Conservation (phyloP, 2,888 invertebrate species). For the Pheosia tremula region DNA sequence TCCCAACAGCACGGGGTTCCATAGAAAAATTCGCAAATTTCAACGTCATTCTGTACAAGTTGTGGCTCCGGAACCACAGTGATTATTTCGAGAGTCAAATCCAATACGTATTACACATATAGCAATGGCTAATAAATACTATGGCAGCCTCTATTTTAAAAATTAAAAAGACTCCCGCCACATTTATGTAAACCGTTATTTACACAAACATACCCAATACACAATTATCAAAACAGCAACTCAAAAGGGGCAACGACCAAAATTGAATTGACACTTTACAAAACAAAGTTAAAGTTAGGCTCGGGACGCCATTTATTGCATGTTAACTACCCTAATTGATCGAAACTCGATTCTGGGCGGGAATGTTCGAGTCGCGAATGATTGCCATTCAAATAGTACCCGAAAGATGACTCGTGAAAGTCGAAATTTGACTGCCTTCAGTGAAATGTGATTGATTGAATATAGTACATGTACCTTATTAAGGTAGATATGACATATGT, state of each 20-base stretch:
- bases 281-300: slow-evolving; percentile 70
- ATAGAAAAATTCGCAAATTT: too few relatives aligned
- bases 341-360: slow-evolving; percentile 61
- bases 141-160: too few relatives aligned
- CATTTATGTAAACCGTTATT: neutral
- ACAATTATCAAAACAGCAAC: slow-evolving; percentile 47
- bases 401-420: slow-evolving; percentile 44
- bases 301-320: slow-evolving; percentile 72
- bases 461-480: too few relatives aligned
- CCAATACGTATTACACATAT: too few relatives aligned
- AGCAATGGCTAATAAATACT: too few relatives aligned
- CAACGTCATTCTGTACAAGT: too few relatives aligned
- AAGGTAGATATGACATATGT: too few relatives aligned
- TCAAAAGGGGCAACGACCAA: slow-evolving; percentile 52
- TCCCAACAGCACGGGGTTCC: too few relatives aligned
- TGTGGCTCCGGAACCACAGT: too few relatives aligned
- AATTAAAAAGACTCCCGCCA: neutral
- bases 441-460: slow-evolving; percentile 41
- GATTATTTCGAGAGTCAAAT: too few relatives aligned
- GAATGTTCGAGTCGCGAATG: slow-evolving; percentile 45
- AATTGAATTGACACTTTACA: slow-evolving; percentile 68
- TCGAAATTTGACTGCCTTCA: slow-evolving; percentile 24
- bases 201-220: slow-evolving; percentile 38
- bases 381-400: slow-evolving; percentile 40
- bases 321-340: slow-evolving; percentile 77